These are phyloP conservation scores for Invenusta paracnida DNA, from an alignment of 2,888 invertebrate species.

Conservation along the genomic window DNA sequence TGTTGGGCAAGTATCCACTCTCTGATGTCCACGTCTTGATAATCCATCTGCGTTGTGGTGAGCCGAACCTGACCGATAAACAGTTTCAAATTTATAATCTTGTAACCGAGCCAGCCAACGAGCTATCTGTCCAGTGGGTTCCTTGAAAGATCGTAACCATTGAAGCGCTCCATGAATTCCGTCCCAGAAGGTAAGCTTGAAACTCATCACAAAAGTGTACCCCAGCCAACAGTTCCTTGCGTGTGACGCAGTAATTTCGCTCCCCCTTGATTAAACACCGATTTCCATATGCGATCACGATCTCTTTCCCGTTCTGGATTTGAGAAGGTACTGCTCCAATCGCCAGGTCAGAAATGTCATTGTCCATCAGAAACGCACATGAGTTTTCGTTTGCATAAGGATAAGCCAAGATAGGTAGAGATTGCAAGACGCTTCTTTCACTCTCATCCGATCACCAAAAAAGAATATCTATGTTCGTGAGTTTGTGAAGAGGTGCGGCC, in stretches of 20 bases:
- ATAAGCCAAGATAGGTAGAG: background rate
- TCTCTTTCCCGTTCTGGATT: background rate
- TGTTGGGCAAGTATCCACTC: background rate
- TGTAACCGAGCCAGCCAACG: constrained; percentile 61
- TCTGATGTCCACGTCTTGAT: constrained; percentile 48
- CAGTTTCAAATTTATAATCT: constrained; percentile 55
- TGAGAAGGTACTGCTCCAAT: constrained; percentile 19
- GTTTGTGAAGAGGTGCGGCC: constrained; percentile 24
- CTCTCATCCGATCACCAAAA: background rate
- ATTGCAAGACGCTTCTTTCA: background rate
- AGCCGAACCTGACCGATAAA: constrained; percentile 56
- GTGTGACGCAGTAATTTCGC: constrained; percentile 44
- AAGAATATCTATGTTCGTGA: background rate
- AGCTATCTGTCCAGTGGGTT: constrained; percentile 59
- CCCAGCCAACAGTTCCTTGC: constrained; percentile 49
- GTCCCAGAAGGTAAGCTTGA: constrained; percentile 58
- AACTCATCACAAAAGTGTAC: constrained; percentile 59
- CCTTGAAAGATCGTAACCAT: constrained; percentile 60
- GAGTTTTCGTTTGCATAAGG: background rate
- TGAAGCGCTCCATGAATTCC: constrained; percentile 61
- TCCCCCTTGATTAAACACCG: background rate
- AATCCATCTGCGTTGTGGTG: constrained; percentile 59
- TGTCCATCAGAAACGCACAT: background rate
- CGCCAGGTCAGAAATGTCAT: background rate
- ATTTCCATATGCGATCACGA: constrained; percentile 15